Evolutionary conservation across 1,140 invertebrate genomes (phyloP), one percentile per base, ranked within the genome.

Genomic region (Caenorhabditis latens): DNA sequence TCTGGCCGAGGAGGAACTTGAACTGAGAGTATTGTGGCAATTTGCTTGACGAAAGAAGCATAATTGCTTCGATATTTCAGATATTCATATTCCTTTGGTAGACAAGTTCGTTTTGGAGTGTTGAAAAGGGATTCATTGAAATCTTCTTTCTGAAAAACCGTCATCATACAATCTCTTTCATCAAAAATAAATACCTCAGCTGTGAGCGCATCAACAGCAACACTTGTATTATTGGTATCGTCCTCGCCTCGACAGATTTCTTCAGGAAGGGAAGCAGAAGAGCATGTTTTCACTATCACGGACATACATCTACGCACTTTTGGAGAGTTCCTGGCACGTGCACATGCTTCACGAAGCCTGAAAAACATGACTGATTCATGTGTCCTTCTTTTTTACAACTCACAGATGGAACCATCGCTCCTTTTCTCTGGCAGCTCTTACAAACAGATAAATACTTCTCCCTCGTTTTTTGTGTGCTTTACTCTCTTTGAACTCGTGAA

Each of bases 371-470:
- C 46, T 42, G 19, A 57, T 84, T n/a, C 53, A 57, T 13, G 86
- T 42, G 14, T 71, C 58, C 50, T 42, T 21, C 46, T 92, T 87
- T 91, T 94, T 91, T 93, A 93, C n/a, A 88, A 87, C 86, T 88
- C 89, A 88, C 84, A 93, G 90, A 88, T 93, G 92, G 92, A 94
- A 96, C 96, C 96, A 97, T 90, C 96, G 95, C 93, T 97, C 96
- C 93, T 97, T 97, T 90, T 97, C 96, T 71, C 96, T 93, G 90
- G 96, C 95, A 82, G 95, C 95, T 87, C 96, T 94, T 4, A 96
- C 95, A 93, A 97, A 97, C 82, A 97, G 92, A 91, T 95, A 95
- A 67, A 92, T 91, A 32, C 82, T 87, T 42, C 84, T 82, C 40
- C 65, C 58, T 85, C 89, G 87, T 13, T 19, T 88, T 50, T 79